These are phyloP conservation scores for Schizotus pectinicornis DNA, from an alignment of 2,888 invertebrate species.

Conservation along the genomic window DNA sequence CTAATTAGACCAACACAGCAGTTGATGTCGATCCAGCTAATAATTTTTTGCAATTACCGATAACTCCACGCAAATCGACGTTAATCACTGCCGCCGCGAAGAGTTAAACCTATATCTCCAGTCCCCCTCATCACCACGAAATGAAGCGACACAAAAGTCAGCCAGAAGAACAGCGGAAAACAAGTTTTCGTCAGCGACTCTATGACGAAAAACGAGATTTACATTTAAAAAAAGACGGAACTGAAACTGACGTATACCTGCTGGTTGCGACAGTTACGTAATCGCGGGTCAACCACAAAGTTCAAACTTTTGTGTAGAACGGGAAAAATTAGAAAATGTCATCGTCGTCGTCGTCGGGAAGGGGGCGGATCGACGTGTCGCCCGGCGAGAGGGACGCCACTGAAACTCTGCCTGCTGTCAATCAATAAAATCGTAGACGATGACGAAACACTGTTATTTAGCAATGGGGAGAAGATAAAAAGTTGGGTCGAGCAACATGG, in stretches of 20 bases:
- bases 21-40: neutral
- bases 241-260: neutral
- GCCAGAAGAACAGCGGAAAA: neutral
- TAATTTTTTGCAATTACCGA: no score
- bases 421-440: slow-evolving; percentile 8
- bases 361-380: no score
- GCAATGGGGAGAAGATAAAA: slow-evolving; percentile 11
- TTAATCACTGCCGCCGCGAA: neutral
- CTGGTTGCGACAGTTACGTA: slow-evolving; percentile 9
- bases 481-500: slow-evolving; percentile 11
- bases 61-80: neutral
- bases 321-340: neutral
- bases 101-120: no score
- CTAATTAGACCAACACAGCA: slow-evolving; percentile 2
- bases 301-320: neutral
- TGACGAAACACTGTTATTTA: slow-evolving; percentile 16
- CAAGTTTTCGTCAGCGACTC: neutral
- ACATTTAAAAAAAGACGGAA: neutral
- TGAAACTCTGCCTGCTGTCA: slow-evolving; percentile 5
- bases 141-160: no score
- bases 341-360: slow-evolving; percentile 1
- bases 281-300: slow-evolving; percentile 8
- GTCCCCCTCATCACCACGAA: no score
- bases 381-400: neutral
- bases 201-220: neutral